These are phyloP conservation scores for Meteorus cinctellus DNA, from an alignment of 2,888 invertebrate species.

Conservation along the genomic window DNA sequence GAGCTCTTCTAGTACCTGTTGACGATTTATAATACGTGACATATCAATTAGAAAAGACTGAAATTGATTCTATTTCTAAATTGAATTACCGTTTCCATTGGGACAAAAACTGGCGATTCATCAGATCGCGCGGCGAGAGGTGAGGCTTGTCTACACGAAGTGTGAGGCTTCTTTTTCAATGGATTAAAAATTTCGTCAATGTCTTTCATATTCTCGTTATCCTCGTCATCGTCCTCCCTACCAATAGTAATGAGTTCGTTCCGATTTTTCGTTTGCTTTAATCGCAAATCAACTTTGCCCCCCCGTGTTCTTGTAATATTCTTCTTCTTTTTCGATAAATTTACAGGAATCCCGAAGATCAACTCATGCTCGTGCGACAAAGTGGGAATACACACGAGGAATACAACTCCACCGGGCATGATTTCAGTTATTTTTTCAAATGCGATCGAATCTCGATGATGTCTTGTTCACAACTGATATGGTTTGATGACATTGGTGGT, in stretches of 20 bases:
- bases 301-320: conserved; percentile 42
- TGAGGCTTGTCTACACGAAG: conserved; percentile 34
- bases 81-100: conserved; percentile 79
- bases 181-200: conserved; percentile 33
- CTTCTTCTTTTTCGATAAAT: conserved; percentile 55
- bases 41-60: background rate
- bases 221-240: conserved; percentile 54
- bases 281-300: conserved; percentile 62
- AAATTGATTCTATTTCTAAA: background rate
- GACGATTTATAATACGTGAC: background rate
- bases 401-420: conserved; percentile 78
- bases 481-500: background rate
- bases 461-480: background rate
- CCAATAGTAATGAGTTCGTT: conserved; percentile 52
- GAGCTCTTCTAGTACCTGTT: conserved; percentile 81
- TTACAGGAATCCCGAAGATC: conserved; percentile 72
- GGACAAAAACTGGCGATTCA: conserved; percentile 74
- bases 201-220: conserved; percentile 45
- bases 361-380: conserved; percentile 80
- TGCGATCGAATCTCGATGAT: background rate
- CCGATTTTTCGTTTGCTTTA: conserved; percentile 60
- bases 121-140: conserved; percentile 37
- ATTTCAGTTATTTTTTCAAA: background rate
- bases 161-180: conserved; percentile 39
- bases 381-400: conserved; percentile 81